phyloP scores from a whole-genome alignment of 2,888 invertebrate species.

The Zygogramma bicolorata region DNA sequence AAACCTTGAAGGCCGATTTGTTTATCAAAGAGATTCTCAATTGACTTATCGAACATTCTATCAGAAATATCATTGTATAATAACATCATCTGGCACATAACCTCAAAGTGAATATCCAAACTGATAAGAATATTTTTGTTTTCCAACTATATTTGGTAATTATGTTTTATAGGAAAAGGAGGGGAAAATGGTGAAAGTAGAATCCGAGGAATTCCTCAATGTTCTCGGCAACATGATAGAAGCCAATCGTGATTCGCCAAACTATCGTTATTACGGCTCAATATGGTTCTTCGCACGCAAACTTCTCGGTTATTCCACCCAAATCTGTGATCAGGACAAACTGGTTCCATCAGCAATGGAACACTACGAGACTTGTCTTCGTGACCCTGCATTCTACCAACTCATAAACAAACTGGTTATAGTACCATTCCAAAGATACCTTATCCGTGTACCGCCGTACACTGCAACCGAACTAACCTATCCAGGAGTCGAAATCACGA shows the following conservation, averaged over 20 bases:
- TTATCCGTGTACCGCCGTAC: conserved; percentile 72
- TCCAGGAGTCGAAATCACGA: conserved; percentile 72
- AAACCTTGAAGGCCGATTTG: too few relatives aligned
- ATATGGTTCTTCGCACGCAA: conserved; percentile 69
- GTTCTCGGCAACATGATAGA: conserved; percentile 76
- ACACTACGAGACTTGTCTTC: conserved; percentile 74
- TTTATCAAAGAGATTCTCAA: too few relatives aligned
- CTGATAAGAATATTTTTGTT: neutral
- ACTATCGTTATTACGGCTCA: conserved; percentile 69
- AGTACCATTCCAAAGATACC: conserved; percentile 75
- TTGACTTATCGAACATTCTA: too few relatives aligned
- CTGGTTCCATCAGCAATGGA: conserved; percentile 75
- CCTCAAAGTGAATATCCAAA: too few relatives aligned
- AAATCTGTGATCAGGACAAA: conserved; percentile 61
- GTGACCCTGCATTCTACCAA: conserved; percentile 79
- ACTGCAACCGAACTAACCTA: conserved; percentile 72
- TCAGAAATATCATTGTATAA: too few relatives aligned
- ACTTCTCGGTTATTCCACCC: conserved; percentile 69
- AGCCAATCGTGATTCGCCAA: conserved; percentile 74
- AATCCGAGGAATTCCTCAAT: conserved; percentile 74
- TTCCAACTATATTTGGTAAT: neutral
- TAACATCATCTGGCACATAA: too few relatives aligned
- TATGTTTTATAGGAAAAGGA: conserved; percentile 42
- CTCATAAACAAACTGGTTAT: conserved; percentile 73
- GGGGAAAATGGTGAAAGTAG: conserved; percentile 69